Evolutionary conservation across 35 echinoderm and acorn worm genomes (phyloP), one percentile per base, ranked within the genome.

Genomic region (Apostichopus japonicus): DNA sequence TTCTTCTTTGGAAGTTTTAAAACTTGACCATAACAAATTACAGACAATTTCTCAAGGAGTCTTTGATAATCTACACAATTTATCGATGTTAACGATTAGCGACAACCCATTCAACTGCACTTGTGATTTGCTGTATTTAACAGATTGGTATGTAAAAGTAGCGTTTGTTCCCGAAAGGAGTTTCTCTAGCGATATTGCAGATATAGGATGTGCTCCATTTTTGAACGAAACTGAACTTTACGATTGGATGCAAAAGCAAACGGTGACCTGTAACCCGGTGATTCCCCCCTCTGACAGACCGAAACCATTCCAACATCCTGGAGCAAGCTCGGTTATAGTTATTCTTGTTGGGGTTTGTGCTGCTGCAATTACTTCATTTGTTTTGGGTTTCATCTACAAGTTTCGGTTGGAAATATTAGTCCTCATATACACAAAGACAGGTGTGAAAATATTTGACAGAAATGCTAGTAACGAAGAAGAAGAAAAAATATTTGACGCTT

Each of bases 401-500:
- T 90, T 33, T 76, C 87, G 87, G 9, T 54, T 72, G 21, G 87
- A 90, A 76, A 70, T 90, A 44, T 53, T 62, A 13, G 58, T 90
- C 83, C 51, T 94, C 0, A 17, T 94, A 52, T 94, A 81, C 65
- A 53, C 55, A 13, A 90, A 53, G 19, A 90, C 77, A 63, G 71
- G 87, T 11, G 14, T 52, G 8, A 55, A 59, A 24, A 17, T 90
- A 19, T 90, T 83, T 56, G n/a, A 10, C 72, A 13, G 2, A 9
- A 59, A n/a, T 53, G 71, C 53, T 19, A n/a, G 78, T 24, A 73
- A 56, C 7, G 77, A 80, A 0, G 92, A 93, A 14, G 93, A 90
- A 15, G 65, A 75, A 2, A 94, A 94, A 82, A 23, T 59, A 57
- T 96, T 86, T 54, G 92, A 96, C 24, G 92, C 90, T 8, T 96